Evolutionary conservation across 2,797 vertebrate species (phyloP), one percentile per base, ranked within the genome.

Genomic region (Bucorvus abyssinicus): DNA sequence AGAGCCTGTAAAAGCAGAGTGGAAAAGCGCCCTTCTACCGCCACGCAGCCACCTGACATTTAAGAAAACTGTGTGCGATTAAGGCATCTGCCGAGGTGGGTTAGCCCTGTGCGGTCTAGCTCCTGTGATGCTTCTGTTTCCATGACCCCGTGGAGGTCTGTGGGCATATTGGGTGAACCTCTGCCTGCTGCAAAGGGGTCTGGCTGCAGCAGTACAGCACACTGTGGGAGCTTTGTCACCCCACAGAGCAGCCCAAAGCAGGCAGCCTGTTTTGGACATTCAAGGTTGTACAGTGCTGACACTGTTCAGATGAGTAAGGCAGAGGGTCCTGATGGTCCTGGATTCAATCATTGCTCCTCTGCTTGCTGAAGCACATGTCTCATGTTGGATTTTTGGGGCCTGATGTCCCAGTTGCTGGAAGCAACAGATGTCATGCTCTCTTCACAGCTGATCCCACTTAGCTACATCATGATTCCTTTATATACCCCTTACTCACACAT

Each of bases 81-180:
- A 57, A 76, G 23, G 36, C 30, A n/a, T 67, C 73, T 71, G 56
- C 32, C 3, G 2, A 10, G 30, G 18, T 40, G 29, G 11, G 4
- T 68, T 84, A 50, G 26, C 38, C 22, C 47, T 45, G 45, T 8
- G 1, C 3, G 4, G 26, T 68, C 34, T 9, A 49, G 12, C n/a
- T 76, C 30, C 83, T 83, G 30, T 2, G 1, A 16, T 67, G 29
- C 12, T 42, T 70, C 29, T 2, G 0, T 42, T 74, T 71, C 60
- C 15, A 6, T 32, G 17, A 47, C 20, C 13, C 24, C 15, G 0
- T 45, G n/a, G 12, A 7, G 4, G 5, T 67, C 53, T 30, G 16
- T 38, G 27, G 21, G 14, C 6, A 0, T 44, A 8, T 0, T 50
- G 36, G 36, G 8, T 17, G 76, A 68, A 61, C 2, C 15, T 7